A percentile compares a stretch with the other conserved stretches of the same genome.
Conservation (phyloP, 1,140 invertebrate species). For the Rhizoglyphus robini region DNA sequence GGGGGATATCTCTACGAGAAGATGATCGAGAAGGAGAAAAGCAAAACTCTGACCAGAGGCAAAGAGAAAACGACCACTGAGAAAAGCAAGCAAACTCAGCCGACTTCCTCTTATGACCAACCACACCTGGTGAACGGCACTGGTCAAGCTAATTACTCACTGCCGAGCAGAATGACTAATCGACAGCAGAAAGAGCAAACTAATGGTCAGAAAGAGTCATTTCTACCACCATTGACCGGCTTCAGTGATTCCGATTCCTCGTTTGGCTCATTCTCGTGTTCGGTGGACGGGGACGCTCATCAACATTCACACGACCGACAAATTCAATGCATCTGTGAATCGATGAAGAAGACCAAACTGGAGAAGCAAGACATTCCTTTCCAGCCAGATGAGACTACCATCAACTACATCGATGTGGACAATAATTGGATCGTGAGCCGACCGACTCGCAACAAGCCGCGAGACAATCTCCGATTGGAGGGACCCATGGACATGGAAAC, state of each 20-base stretch:
- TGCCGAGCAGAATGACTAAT: too few species aligned
- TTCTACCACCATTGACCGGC: conserved; percentile 11
- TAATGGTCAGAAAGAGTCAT: background rate
- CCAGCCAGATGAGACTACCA: background rate
- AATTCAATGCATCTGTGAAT: conserved; percentile 16
- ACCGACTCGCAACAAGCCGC: conserved; percentile 28
- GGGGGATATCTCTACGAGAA: background rate
- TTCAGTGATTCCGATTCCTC: conserved; percentile 14
- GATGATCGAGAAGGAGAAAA: background rate
- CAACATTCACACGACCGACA: background rate
- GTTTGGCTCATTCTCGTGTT: background rate
- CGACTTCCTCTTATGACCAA: background rate
- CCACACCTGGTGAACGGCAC: background rate
- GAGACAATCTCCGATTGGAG: conserved; percentile 31
- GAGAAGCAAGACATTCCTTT: background rate
- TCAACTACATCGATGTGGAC: background rate
- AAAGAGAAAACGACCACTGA: background rate
- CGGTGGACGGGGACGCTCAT: background rate
- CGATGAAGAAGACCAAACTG: background rate
- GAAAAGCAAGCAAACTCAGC: background rate
- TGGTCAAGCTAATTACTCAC: too few species aligned
- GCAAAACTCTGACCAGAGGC: background rate
- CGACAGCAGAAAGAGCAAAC: background rate
- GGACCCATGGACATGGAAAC: conserved; percentile 36
- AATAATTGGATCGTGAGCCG: conserved; percentile 19